A percentile compares a stretch with the other conserved stretches of the same genome.
phyloP scores from a whole-genome alignment of 2,797 vertebrate genomes.

The Cyclopterus lumpus region DNA sequence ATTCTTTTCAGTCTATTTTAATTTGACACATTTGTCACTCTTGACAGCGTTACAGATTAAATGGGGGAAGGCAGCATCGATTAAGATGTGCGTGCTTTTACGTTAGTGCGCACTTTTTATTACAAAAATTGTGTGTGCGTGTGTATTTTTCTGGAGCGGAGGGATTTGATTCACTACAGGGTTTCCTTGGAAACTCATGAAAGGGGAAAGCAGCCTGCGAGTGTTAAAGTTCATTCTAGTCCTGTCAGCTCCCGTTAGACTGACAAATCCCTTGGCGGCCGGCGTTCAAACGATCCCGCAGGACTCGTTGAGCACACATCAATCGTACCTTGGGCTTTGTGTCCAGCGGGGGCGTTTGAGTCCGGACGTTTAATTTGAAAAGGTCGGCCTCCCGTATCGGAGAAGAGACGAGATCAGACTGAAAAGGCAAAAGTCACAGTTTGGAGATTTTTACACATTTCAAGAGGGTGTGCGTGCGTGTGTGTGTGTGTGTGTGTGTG shows the following conservation, averaged over 20 bases:
- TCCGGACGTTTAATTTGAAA: constrained; percentile 30
- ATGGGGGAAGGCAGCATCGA: constrained; percentile 18
- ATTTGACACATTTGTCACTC: constrained; percentile 36
- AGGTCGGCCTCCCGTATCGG: neutral
- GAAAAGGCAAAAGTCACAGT: constrained; percentile 14
- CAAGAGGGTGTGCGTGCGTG: neutral
- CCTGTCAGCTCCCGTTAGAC: constrained; percentile 64
- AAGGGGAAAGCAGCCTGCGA: constrained; percentile 66
- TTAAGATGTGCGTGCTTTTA: constrained; percentile 14
- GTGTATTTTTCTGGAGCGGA: constrained; percentile 27
- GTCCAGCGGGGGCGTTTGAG: constrained; percentile 28
- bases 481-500: neutral
- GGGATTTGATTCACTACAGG: constrained; percentile 55
- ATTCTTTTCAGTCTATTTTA: neutral
- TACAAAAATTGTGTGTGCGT: constrained; percentile 22
- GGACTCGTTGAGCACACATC: constrained; percentile 38
- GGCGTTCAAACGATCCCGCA: constrained; percentile 42
- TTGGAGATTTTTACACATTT: constrained; percentile 18
- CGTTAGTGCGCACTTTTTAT: constrained; percentile 31
- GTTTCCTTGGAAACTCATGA: constrained; percentile 68
- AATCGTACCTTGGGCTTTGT: constrained; percentile 28
- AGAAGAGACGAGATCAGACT: neutral
- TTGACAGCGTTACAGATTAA: constrained; percentile 57
- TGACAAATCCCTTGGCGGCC: constrained; percentile 59
- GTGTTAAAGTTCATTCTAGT: constrained; percentile 69